Conservation (phyloP, 2,113 vertebrate species). For the Anseranas semipalmata region DNA sequence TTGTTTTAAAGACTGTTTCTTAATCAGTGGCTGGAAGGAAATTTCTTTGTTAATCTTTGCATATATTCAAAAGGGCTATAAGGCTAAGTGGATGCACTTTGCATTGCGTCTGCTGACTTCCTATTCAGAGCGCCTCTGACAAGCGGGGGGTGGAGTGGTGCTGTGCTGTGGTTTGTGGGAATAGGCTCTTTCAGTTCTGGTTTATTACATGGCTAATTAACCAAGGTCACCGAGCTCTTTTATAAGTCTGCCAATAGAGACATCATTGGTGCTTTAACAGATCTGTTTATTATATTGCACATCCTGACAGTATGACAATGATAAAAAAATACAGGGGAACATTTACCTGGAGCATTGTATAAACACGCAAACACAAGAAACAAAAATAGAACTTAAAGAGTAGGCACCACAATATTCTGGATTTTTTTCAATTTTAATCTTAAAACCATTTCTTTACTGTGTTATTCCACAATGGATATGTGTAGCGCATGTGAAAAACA, state of each 20-base stretch:
- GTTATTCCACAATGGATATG: background rate
- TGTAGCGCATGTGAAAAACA: background rate
- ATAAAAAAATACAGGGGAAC: background rate
- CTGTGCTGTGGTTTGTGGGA: slow-evolving; percentile 73
- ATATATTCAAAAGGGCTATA: slow-evolving; percentile 29
- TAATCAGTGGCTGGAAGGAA: slow-evolving; percentile 33
- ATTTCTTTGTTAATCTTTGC: slow-evolving; percentile 61
- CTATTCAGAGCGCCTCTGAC: slow-evolving; percentile 68
- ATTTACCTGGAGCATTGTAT: background rate
- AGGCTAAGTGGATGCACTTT: slow-evolving; percentile 62
- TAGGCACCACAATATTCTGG: background rate
- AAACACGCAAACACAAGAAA: background rate
- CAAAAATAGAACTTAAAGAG: background rate
- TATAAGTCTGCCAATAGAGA: slow-evolving; percentile 67
- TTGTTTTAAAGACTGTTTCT: slow-evolving; percentile 12
- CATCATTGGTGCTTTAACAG: slow-evolving; percentile 57
- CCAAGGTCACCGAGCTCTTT: slow-evolving; percentile 73
- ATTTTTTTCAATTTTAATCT: background rate
- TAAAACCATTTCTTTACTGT: background rate
- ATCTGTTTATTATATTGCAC: slow-evolving; percentile 57
- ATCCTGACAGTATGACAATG: background rate
- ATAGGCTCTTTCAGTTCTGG: slow-evolving; percentile 74
- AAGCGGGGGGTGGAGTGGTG: slow-evolving; percentile 56
- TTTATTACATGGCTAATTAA: slow-evolving; percentile 82
- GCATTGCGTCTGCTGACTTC: slow-evolving; percentile 55